Percentiles rank a stretch among this genome's conserved stretches.
Evolutionary conservation across 2,797 vertebrate genomes (phyloP).

Genomic region (Sardinella longiceps): DNA sequence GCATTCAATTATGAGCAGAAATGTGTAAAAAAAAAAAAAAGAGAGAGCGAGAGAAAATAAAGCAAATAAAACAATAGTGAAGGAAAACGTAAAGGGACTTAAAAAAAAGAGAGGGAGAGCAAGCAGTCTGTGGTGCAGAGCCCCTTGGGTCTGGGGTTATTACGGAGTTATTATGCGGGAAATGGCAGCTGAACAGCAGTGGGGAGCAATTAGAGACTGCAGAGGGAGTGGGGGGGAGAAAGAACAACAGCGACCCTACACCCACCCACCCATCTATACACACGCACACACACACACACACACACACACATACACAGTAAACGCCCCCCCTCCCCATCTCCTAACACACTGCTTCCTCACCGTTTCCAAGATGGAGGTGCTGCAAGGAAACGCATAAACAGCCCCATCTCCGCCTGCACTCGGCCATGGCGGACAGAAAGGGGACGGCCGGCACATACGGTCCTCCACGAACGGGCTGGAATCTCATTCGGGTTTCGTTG

Average conservation of each 20-base stretch:
- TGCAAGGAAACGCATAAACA: conserved; percentile 36
- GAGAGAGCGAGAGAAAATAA: conserved; percentile 52
- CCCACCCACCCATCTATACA: background rate
- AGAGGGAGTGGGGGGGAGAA: conserved; percentile 62
- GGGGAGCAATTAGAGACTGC: conserved; percentile 69
- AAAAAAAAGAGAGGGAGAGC: background rate
- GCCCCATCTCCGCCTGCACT: background rate
- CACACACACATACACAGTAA: background rate
- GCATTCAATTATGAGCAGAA: conserved; percentile 63
- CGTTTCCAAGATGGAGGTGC: conserved; percentile 9
- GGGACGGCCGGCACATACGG: background rate
- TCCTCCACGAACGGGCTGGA: background rate
- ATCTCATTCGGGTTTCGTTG: background rate
- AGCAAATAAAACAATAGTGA: conserved; percentile 33
- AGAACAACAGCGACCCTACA: conserved; percentile 48
- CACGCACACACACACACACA: background rate
- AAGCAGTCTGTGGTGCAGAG: conserved; percentile 62
- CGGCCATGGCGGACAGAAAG: background rate
- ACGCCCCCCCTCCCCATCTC: background rate
- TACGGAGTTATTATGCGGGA: conserved; percentile 70
- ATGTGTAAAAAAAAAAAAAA: conserved; percentile 67
- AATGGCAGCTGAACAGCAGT: conserved; percentile 64
- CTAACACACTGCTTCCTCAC: background rate
- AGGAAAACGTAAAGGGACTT: background rate
- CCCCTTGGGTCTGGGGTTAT: conserved; percentile 59